phyloP scores from a whole-genome alignment of 2,113 vertebrate species.

The Myotis lucifugus region DNA sequence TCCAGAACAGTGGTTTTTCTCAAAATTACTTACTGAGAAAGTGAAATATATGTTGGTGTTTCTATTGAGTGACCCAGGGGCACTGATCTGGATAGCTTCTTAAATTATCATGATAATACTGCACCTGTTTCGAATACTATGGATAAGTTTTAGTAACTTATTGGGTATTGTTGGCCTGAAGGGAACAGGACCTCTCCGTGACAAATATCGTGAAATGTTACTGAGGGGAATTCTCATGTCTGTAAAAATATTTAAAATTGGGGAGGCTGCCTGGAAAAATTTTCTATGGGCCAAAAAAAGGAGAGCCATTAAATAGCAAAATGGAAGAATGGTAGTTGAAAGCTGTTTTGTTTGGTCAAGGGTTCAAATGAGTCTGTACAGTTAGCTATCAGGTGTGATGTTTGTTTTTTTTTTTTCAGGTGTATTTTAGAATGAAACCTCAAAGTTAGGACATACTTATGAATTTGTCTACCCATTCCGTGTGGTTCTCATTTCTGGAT shows the following conservation, averaged over 20 bases:
- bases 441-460: background rate
- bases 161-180: constrained; percentile 40
- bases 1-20: background rate
- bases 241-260: background rate
- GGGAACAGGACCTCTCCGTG: background rate
- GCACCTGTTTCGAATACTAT: background rate
- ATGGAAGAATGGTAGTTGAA: background rate
- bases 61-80: background rate
- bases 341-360: background rate
- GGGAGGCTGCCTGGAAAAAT: background rate
- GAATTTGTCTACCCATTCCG: background rate
- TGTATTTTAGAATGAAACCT: background rate
- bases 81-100: background rate
- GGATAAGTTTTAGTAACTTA: background rate
- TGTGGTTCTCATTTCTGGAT: background rate
- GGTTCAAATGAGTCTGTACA: background rate
- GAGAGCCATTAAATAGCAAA: background rate
- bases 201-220: background rate
- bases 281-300: background rate
- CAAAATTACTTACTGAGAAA: background rate
- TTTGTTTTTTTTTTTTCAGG: background rate
- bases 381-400: background rate
- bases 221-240: constrained; percentile 46
- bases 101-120: background rate
- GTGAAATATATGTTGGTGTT: background rate